These are phyloP conservation scores for Meloidogyne hapla DNA, from an alignment of 1,140 invertebrate species.

Conservation along the genomic window DNA sequence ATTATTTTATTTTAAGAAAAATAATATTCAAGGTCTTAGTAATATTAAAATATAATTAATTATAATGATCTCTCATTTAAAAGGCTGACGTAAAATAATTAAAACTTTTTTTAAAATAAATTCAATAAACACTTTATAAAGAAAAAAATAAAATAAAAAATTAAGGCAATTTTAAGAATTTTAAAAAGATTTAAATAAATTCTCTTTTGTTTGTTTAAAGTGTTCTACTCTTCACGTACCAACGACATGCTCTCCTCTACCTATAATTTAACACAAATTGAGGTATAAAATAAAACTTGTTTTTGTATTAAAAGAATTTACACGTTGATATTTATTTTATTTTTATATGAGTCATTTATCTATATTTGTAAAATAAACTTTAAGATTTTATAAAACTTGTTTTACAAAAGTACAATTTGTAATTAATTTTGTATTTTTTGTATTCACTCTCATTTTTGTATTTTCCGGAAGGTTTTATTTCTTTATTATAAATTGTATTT, in stretches of 20 bases:
- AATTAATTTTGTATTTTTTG: neutral
- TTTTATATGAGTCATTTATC: neutral
- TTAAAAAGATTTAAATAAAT: neutral
- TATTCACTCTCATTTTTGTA: neutral
- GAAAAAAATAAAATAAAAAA: neutral
- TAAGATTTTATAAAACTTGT: too few relatives aligned
- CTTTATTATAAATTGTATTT: neutral
- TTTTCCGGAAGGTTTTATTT: neutral
- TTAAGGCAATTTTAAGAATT: neutral
- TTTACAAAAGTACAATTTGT: too few relatives aligned
- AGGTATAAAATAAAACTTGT: neutral
- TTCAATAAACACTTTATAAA: neutral
- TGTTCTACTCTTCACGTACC: neutral
- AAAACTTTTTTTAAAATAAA: neutral
- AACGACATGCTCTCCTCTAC: neutral
- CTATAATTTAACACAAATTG: neutral
- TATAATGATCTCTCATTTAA: too few relatives aligned
- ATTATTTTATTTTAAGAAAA: neutral
- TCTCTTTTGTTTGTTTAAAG: neutral
- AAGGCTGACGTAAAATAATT: too few relatives aligned
- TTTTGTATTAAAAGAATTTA: neutral
- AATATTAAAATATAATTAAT: constrained; percentile 1
- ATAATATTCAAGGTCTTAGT: neutral
- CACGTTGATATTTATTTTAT: too few relatives aligned
- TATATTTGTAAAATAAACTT: too few relatives aligned